Evolutionary conservation across 2,113 vertebrate genomes (phyloP).

Genomic region (Microtus pennsylvanicus): DNA sequence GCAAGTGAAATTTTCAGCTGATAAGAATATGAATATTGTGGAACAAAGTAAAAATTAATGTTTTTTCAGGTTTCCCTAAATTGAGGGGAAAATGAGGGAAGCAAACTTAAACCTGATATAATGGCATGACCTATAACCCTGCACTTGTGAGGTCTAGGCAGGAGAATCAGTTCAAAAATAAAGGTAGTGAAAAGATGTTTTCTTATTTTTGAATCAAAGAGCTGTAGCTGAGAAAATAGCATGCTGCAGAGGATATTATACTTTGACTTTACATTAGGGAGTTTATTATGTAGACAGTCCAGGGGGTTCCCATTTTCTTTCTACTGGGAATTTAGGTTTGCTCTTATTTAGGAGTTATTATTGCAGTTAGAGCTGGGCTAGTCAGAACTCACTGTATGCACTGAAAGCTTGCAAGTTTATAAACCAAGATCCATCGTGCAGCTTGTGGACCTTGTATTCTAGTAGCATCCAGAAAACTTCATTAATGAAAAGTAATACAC

Average conservation of each 20-base stretch:
- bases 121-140: background rate
- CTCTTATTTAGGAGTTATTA: background rate
- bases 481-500: constrained; percentile 27
- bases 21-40: constrained; percentile 32
- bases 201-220: constrained; percentile 76
- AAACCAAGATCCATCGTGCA: background rate
- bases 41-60: constrained; percentile 68
- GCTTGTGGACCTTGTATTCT: constrained; percentile 19
- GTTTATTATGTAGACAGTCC: constrained; percentile 47
- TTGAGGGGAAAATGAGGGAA: constrained; percentile 50
- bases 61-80: constrained; percentile 68
- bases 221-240: constrained; percentile 73
- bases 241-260: constrained; percentile 79
- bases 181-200: constrained; percentile 66
- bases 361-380: constrained; percentile 38
- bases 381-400: background rate
- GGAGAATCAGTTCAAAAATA: background rate
- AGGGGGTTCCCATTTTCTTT: background rate
- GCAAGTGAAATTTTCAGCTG: constrained; percentile 77
- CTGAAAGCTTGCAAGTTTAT: background rate
- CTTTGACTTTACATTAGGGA: constrained; percentile 81
- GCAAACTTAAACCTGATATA: background rate
- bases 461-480: constrained; percentile 24
- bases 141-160: background rate
- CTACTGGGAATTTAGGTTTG: constrained; percentile 24